phyloP scores from a whole-genome alignment of 2,888 invertebrate species.

The Rotaria socialis region DNA sequence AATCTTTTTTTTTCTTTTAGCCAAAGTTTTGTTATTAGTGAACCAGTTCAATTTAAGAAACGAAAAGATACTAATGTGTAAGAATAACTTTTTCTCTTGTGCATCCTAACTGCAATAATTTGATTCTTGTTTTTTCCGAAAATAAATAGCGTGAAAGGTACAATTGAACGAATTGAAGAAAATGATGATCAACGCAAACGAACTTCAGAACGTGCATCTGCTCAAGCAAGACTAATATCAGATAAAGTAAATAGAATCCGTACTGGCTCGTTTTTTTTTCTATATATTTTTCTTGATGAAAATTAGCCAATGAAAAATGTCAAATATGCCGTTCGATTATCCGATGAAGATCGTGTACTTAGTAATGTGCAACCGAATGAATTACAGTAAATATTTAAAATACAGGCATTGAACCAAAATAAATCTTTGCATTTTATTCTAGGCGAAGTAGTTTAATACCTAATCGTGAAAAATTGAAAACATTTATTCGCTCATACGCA shows the following conservation, averaged over 20 bases:
- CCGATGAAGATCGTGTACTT: neutral
- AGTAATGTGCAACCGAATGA: conserved; percentile 18
- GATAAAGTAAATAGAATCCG: neutral
- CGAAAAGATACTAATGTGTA: neutral
- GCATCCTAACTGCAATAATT: neutral
- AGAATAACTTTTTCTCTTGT: neutral
- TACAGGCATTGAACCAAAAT: too few species aligned
- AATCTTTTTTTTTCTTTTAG: neutral
- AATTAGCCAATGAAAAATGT: conserved; percentile 16
- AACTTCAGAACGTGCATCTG: neutral
- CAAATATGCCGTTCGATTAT: conserved; percentile 27
- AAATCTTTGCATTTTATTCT: neutral
- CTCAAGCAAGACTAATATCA: neutral
- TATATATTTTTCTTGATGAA: neutral
- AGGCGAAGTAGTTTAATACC: neutral
- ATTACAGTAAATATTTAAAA: neutral
- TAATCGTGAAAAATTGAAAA: conserved; percentile 35
- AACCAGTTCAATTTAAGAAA: conserved; percentile 26
- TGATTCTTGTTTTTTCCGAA: too few species aligned
- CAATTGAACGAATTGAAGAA: neutral
- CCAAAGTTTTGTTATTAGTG: neutral
- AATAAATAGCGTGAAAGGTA: conserved; percentile 29
- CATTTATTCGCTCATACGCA: conserved; percentile 22
- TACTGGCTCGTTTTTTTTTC: neutral
- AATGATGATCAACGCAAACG: conserved; percentile 19